Conservation (phyloP, 2,113 vertebrate genomes). For the Meleagris gallopavo region DNA sequence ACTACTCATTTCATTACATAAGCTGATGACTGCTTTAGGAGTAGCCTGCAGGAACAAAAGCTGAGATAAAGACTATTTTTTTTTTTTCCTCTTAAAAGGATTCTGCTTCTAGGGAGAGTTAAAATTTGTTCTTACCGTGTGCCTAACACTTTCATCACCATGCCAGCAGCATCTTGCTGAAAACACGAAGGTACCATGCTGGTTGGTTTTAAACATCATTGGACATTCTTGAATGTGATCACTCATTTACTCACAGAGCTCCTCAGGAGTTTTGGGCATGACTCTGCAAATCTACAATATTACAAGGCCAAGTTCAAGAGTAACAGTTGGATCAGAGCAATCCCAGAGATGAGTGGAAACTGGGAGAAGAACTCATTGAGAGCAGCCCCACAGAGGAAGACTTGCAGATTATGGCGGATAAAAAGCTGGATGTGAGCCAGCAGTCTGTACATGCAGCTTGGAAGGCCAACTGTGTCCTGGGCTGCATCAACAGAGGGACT, state of each 20-base stretch:
- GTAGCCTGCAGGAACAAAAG: neutral
- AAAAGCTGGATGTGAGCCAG: neutral
- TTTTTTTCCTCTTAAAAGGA: neutral
- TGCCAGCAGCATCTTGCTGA: neutral
- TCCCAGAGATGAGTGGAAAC: neutral
- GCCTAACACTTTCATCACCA: neutral
- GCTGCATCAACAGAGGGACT: neutral
- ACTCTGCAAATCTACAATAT: neutral
- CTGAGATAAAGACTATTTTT: neutral
- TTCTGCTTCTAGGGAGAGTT: neutral
- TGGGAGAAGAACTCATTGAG: neutral
- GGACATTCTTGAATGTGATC: neutral
- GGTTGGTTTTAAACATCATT: neutral
- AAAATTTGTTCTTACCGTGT: neutral
- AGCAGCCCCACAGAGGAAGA: neutral
- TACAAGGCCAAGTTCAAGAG: neutral
- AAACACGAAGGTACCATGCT: neutral
- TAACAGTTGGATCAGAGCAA: neutral
- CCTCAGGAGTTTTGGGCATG: neutral
- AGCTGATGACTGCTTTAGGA: conserved; percentile 8
- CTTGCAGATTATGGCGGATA: neutral
- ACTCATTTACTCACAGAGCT: neutral
- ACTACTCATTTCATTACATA: conserved; percentile 12
- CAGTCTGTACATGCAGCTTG: neutral
- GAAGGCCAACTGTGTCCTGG: too few species aligned